Base-by-base conservation (phyloP, 2,113 vertebrate species). In the Blennius ocellaris region DNA sequence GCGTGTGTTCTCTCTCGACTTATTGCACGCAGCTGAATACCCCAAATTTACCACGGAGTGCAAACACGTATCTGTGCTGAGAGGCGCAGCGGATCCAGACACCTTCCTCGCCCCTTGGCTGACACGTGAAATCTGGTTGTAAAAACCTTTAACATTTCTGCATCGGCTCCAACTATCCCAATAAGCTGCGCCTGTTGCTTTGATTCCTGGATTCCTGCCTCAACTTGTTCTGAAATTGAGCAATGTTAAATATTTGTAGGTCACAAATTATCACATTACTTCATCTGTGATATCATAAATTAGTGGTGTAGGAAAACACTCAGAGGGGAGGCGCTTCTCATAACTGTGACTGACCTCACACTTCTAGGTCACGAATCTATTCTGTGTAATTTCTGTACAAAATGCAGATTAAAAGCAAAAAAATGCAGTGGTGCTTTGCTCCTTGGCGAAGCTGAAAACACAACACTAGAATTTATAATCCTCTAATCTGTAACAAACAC, bases 1-100 rank as follows among this genome's bases (percentile, higher is more conserved):
- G 57, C 37, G 63, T 74, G 76, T 44, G 68, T 74, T 50, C 47
- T 39, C 54, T 57, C 16, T 66, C 50, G 55, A 62, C 62, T 58
- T 55, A 17, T 82, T 81, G 86, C 91, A 91, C 81, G 74, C 88
- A 90, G 66, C 67, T 76, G 68, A 87, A 87, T 87, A 91, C 76
- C 58, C 74, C 2, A 30, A 71, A 88, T 90, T 87, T 84, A 78
- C 50, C 30, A 10, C 8, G 17, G 61, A 76, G 71, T 83, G 64
- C 91, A 90, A 86, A 91, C 83, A 81, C 11, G 67, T 74, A 87
- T 84, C 84, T 92, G 79, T 63, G n/a, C 39, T 43, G 63, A 44
- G 64, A 37, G 54, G 59, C 41, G 58, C 1, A 6, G 15, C 38
- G 72, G 16, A 65, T 10, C 30, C 43, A 8, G 45, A 8, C 8